These are phyloP conservation scores for Orthochromis malagaraziensis DNA, from an alignment of 2,113 vertebrate species.

Conservation along the genomic window DNA sequence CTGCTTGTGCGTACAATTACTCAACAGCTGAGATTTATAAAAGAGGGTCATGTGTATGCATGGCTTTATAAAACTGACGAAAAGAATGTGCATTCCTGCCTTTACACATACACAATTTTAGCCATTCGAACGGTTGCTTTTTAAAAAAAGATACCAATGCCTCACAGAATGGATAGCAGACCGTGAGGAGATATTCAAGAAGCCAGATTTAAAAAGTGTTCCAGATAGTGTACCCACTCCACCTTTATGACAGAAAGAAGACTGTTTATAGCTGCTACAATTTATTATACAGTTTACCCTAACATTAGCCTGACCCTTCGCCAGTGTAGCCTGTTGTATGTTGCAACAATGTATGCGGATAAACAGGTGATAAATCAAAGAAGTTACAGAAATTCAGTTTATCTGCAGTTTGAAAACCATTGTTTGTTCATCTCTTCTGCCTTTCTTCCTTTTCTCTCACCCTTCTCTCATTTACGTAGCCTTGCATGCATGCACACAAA, in stretches of 20 bases:
- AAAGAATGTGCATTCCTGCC: background rate
- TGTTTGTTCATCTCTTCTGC: background rate
- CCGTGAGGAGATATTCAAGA: background rate
- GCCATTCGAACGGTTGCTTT: background rate
- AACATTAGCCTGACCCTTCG: background rate
- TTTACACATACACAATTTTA: background rate
- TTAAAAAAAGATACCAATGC: background rate
- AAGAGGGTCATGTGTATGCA: background rate
- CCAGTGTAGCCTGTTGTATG: background rate
- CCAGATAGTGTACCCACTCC: background rate
- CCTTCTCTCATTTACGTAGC: background rate
- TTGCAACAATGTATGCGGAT: background rate
- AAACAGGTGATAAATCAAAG: background rate
- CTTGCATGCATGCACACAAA: background rate
- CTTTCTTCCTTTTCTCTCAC: background rate
- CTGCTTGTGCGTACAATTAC: background rate
- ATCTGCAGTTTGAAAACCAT: background rate
- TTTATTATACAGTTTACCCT: background rate
- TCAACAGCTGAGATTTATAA: background rate
- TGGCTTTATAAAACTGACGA: background rate
- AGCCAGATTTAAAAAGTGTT: background rate
- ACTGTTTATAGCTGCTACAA: background rate
- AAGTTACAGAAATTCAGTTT: background rate
- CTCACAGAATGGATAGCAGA: background rate
- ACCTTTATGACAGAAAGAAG: background rate